These are phyloP conservation scores for Microplitis demolitor DNA, from an alignment of 1,140 invertebrate genomes.

Conservation along the genomic window DNA sequence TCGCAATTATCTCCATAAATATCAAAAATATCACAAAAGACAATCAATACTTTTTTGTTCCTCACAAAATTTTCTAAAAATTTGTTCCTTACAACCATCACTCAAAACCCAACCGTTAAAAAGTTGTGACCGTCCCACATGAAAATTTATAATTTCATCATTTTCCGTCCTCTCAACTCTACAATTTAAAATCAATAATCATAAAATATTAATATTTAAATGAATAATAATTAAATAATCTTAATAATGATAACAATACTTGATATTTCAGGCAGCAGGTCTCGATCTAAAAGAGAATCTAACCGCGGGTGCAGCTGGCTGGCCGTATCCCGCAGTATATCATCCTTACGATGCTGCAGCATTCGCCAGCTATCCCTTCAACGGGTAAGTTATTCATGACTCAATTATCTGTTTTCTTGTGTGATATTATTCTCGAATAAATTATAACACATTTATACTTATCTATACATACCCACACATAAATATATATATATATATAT, in stretches of 20 bases:
- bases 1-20: too few relatives aligned
- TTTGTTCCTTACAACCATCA: too few relatives aligned
- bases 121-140: too few relatives aligned
- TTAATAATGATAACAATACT: neutral
- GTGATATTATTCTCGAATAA: neutral
- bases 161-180: too few relatives aligned
- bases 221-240: neutral
- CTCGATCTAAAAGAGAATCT: constrained; percentile 88
- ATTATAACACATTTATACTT: neutral
- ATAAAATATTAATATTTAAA: too few relatives aligned
- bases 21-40: too few relatives aligned
- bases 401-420: constrained; percentile 1
- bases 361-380: constrained; percentile 88
- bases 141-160: too few relatives aligned
- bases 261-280: constrained; percentile 67
- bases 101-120: too few relatives aligned
- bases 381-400: constrained; percentile 75
- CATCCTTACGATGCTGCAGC: constrained; percentile 88
- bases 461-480: neutral
- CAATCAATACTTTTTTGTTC: too few relatives aligned
- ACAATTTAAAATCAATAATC: too few relatives aligned
- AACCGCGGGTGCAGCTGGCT: constrained; percentile 76
- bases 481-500: too few relatives aligned
- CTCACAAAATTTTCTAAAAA: too few relatives aligned
- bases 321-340: constrained; percentile 87